Percentiles rank a stretch among this genome's conserved stretches.
Evolutionary conservation across 2,888 invertebrate genomes (phyloP).

Genomic region (Epiperipatus broadwayi): DNA sequence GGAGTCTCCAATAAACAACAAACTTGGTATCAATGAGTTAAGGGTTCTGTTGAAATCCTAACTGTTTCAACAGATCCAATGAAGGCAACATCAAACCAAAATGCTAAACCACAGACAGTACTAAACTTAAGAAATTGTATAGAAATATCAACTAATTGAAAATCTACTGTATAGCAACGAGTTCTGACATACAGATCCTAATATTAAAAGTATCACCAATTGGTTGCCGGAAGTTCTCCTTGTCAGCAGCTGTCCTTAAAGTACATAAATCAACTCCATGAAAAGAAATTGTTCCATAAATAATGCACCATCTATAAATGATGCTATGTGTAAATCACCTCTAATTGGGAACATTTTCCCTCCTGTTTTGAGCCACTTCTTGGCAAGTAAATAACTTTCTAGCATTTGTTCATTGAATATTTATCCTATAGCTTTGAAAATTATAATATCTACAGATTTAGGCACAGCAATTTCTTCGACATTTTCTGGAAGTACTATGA

Average conservation of each 20-base stretch:
- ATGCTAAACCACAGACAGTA: constrained; percentile 87
- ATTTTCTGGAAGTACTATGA: constrained; percentile 86
- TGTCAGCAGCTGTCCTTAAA: constrained; percentile 73
- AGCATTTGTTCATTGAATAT: constrained; percentile 98
- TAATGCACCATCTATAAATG: constrained; percentile 89
- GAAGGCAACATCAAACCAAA: constrained; percentile 98
- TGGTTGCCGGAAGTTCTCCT: constrained; percentile 93
- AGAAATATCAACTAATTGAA: constrained; percentile 67
- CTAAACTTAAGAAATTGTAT: constrained; percentile 84
- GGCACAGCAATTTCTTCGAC: constrained; percentile 93
- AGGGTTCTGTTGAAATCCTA: constrained; percentile 75
- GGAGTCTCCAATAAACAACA: constrained; percentile 83
- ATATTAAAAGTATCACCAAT: constrained; percentile 97
- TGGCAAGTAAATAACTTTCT: constrained; percentile 92
- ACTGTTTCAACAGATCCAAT: constrained; percentile 46
- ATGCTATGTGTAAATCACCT: constrained; percentile 90
- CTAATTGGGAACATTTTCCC: constrained; percentile 95
- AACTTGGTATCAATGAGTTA: constrained; percentile 98
- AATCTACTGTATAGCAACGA: constrained; percentile 81
- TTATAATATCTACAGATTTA: constrained; percentile 85
- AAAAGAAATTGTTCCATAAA: constrained; percentile 97
- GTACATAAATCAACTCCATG: constrained; percentile 90
- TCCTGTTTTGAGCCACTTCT: constrained; percentile 82
- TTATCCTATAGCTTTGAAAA: constrained; percentile 99
- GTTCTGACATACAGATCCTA: constrained; percentile 84